phyloP scores from a whole-genome alignment of 1,140 invertebrate genomes.

The Anoplolepis gracilipes region DNA sequence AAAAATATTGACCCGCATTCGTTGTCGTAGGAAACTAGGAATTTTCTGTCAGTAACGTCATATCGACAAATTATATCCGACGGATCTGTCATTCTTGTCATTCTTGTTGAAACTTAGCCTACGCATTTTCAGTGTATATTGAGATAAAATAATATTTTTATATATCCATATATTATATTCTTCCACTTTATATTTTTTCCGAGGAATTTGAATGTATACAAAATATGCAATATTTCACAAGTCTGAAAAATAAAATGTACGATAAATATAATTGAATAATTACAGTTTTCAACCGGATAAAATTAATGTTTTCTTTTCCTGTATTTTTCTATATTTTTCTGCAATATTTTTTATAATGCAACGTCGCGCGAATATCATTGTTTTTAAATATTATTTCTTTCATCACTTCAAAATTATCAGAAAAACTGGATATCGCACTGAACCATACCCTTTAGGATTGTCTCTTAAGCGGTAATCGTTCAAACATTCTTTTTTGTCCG shows the following conservation, averaged over 20 bases:
- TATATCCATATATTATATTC: background rate
- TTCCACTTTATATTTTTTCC: background rate
- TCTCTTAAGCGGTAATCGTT: background rate
- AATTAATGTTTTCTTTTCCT: background rate
- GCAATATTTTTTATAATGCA: background rate
- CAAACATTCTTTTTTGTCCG: background rate
- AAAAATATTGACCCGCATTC: slow-evolving; percentile 11
- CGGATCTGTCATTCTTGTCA: background rate
- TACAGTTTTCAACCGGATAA: background rate
- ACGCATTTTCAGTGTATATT: background rate
- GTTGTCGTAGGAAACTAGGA: background rate
- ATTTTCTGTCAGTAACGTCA: background rate
- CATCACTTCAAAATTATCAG: background rate
- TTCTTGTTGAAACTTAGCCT: background rate
- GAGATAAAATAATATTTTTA: background rate
- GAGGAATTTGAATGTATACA: background rate
- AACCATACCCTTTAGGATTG: background rate
- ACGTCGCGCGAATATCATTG: background rate
- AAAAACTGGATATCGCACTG: background rate
- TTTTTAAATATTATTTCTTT: background rate
- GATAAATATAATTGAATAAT: background rate
- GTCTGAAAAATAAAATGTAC: background rate
- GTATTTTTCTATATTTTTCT: background rate
- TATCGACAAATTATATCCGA: slow-evolving; percentile 4
- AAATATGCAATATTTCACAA: background rate